These are phyloP conservation scores for Clinocottus analis DNA, from an alignment of 2,113 vertebrate genomes.

Conservation along the genomic window DNA sequence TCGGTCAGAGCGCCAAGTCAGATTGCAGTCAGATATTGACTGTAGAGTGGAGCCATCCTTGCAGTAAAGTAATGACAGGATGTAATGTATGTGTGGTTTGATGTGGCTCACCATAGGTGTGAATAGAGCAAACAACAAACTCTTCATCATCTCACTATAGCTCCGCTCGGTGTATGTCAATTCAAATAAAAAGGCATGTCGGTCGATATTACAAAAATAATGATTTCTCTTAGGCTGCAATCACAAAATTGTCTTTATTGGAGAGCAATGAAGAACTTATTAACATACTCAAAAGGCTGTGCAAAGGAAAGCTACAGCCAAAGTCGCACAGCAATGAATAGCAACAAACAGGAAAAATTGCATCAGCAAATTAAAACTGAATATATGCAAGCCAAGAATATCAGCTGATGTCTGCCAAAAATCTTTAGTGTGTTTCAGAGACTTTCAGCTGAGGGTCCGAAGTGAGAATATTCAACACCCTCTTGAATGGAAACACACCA, in stretches of 20 bases:
- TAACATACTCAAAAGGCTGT: constrained; percentile 4
- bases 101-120: constrained; percentile 1
- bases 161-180: no score
- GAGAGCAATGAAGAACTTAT: constrained; percentile 8
- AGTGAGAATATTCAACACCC: no score
- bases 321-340: background rate
- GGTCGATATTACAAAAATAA: constrained; percentile 31
- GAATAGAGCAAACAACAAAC: background rate
- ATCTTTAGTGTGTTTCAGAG: background rate
- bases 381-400: background rate
- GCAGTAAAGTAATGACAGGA: background rate
- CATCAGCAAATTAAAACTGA: constrained; percentile 1
- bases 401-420: background rate
- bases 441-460: background rate
- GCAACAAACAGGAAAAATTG: background rate
- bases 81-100: background rate
- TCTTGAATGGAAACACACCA: constrained; percentile 7
- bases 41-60: background rate
- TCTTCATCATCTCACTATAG: background rate
- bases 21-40: background rate
- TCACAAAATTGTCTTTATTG: constrained; percentile 6
- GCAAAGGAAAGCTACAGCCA: constrained; percentile 5
- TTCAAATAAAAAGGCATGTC: constrained; percentile 38
- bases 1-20: no score
- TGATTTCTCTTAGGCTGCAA: constrained; percentile 31